Percentiles rank a stretch among this genome's conserved stretches.
Conservation (phyloP, 2,888 invertebrate genomes). For the Machimus rusticus region DNA sequence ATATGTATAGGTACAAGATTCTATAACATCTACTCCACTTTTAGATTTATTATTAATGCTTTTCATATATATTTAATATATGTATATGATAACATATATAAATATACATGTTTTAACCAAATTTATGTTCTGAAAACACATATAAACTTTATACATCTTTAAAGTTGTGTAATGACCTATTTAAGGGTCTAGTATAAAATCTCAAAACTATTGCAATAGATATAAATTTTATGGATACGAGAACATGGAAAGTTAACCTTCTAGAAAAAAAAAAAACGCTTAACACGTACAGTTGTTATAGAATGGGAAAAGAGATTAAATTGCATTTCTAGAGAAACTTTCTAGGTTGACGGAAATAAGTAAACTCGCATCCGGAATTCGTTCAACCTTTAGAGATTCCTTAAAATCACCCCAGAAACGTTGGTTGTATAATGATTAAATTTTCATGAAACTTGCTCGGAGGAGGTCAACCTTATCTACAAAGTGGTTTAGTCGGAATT, state of each 20-base stretch:
- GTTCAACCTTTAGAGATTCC: neutral
- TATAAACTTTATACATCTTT: neutral
- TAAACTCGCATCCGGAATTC: neutral
- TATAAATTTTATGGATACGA: neutral
- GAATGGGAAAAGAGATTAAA: neutral
- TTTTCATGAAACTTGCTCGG: neutral
- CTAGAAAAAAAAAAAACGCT: neutral
- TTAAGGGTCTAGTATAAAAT: neutral
- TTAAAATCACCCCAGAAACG: neutral
- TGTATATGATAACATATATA: no score
- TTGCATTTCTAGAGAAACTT: neutral
- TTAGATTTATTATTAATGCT: no score
- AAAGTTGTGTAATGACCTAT: neutral
- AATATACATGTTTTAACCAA: no score
- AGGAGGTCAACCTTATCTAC: neutral
- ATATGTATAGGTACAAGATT: no score
- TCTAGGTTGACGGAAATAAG: neutral
- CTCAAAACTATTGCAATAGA: neutral
- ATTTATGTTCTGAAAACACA: no score
- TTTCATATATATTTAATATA: no score
- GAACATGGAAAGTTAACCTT: neutral
- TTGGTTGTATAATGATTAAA: neutral
- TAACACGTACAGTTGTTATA: neutral
- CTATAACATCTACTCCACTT: no score
- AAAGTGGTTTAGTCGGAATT: neutral